A percentile compares a stretch with the other conserved stretches of the same genome.
Evolutionary conservation across 2,113 vertebrate species (phyloP).

Genomic region (Herpetotheres cachinnans): DNA sequence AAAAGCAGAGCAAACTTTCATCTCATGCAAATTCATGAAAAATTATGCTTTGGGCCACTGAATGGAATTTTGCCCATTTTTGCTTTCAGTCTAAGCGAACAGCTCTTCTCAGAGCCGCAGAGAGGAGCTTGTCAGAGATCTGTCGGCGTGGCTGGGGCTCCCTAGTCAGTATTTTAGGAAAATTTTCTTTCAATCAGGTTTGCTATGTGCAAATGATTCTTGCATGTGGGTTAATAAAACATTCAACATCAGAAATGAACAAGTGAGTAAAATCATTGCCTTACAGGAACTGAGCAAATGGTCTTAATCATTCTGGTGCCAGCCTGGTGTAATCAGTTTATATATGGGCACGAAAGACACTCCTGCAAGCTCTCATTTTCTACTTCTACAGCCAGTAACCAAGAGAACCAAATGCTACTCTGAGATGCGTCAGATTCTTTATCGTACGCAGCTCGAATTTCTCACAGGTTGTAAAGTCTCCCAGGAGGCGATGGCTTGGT

Average conservation of each 20-base stretch:
- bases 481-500: not conserved
- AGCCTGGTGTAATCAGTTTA: not conserved
- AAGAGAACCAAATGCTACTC: not conserved
- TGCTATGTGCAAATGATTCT: not conserved
- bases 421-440: not conserved
- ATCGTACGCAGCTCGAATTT: not conserved
- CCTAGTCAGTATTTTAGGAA: not conserved
- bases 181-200: not conserved
- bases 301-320: not conserved
- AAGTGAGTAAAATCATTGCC: not conserved
- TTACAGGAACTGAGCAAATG: not conserved
- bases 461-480: not conserved
- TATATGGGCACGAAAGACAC: not conserved
- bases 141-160: not conserved
- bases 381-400: not conserved
- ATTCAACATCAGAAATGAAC: not conserved
- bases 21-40: not conserved
- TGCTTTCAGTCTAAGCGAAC: not conserved
- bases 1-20: not conserved
- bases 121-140: not conserved
- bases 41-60: not conserved
- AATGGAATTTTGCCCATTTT: not conserved
- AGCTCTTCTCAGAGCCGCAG: not conserved
- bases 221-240: not conserved
- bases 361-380: not conserved